Base-by-base conservation (phyloP, 2,888 invertebrate genomes). In the Synanthedon vespiformis region DNA sequence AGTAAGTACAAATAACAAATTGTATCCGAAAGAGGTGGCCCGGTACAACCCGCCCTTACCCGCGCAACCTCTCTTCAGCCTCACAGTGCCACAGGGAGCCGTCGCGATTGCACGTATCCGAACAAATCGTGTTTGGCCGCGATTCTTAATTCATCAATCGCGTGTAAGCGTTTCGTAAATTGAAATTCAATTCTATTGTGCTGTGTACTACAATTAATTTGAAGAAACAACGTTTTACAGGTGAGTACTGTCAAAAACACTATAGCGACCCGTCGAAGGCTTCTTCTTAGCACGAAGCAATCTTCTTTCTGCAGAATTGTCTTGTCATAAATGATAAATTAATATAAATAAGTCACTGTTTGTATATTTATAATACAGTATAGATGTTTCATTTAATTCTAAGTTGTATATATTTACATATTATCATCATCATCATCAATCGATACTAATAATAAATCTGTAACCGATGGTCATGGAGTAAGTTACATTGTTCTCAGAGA, bases 61-160 rank as follows among this genome's bases (percentile, higher is more conserved):
- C 55, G 54, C 57, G 59, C 56, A 54, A 53, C 55, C 59, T 58
- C 59, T 55, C 61, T 57, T 55, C 18, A 2, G n/a, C n/a, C 8
- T 34, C 79, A 80, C 57, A 78, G 76, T 77, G 56, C 61, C 62
- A 61, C 61, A 67, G 74, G 61, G 58, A 62, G 64, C 65, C 72
- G 64, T 51, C 41, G 51, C 50, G 65, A 60, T 61, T 66, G 72
- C 71, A 76, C 80, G 78, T 67, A 67, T 65, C 51, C 10, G 41
- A 56, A 57, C 44, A 52, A 52, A 54, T 51, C 52, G 54, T 10
- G 54, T 52, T 52, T 40, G n/a, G 52, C 53, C 57, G 54, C 53
- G 53, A 8, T 55, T 56, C 55, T 58, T 54, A 40, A 55, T 52
- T 51, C 55, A 52, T 52, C 54, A 53, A 52, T 51, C 50, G 51